Base-by-base conservation (phyloP, 2,797 vertebrate genomes). In the Labeo calbasu region DNA sequence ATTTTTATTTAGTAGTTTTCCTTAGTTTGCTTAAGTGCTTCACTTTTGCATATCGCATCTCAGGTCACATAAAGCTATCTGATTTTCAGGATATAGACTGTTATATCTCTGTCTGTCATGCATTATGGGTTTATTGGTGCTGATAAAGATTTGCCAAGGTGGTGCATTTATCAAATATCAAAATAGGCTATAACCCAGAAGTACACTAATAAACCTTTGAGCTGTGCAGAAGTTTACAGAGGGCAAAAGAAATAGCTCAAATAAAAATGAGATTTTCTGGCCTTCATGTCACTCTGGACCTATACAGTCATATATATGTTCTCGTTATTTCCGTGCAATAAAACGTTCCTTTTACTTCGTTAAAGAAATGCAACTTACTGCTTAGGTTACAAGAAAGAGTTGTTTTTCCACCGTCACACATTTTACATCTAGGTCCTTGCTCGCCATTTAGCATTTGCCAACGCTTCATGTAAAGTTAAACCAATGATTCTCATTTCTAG, bases 121-220 rank as follows among this genome's bases (percentile, higher is more conserved):
- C 40, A 50, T 84, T 79, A 71, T 69, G 21, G 12, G 17, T 77
- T 81, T 63, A 81, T 70, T 2, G 32, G 15, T 15, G 1, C 51
- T 57, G 72, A 77, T 83, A 77, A 83, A 77, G 50, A 83, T 76
- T 55, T 68, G 50, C 43, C 23, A 23, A 46, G 61, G 7, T 65
- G 48, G 50, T 28, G 50, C 48, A 19, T 76, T 75, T 65, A 51
- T 43, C 73, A 55, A 57, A 19, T 43, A 57, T 77, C 2, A 48
- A 69, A 77, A 83, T 68, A 36, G 32, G 32, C 4, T 36, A 19
- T 76, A 79, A 63, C 70, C 46, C 25, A 82, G 68, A 73, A 69
- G 61, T 53, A 51, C 36, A 36, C 3, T 63, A 46, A 70, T 63
- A 73, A 84, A 86, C 75, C 70, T 69, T 82, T 81, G 82, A 15